Evolutionary conservation across 2,797 vertebrate genomes (phyloP), one percentile per base, ranked within the genome.

Genomic region (Cryptoprocta ferox): DNA sequence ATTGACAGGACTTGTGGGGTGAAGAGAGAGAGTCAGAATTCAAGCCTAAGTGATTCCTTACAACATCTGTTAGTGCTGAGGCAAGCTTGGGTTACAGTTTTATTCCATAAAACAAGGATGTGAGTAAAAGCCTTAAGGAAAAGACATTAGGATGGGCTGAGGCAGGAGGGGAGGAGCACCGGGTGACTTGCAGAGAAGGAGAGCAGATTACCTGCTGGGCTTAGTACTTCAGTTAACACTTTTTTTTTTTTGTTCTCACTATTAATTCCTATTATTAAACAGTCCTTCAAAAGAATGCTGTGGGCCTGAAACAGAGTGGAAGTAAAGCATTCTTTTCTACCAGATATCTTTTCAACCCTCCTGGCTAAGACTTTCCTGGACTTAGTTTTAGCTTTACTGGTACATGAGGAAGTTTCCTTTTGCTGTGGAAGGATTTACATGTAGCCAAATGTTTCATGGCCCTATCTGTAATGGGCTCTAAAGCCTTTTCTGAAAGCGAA

Each of bases 41-140:
- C 80, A 84, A 97, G 95, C 81, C 91, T 42, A 97, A 98, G 93
- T 61, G 90, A 94, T 97, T 97, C 97, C 79, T 98, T 83, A 59
- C 68, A 92, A 98, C 98, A 98, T 98, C 98, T 98, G 98, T 98
- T 98, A 98, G 95, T 96, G 91, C 90, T 97, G 97, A 98, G 92
- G 97, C 4, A 0, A 97, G 95, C 94, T 97, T 98, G 97, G 78
- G 96, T 98, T 98, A 97, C 94, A 83, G 96, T 94, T 98, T 98
- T 98, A 97, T 97, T 98, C 98, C 97, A 97, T 97, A 97, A 98
- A 98, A 97, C 83, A 65, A 97, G 97, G 98, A 98, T 93, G 94
- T 97, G 98, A 97, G 98, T 98, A 98, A 96, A 65, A 93, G 96
- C 91, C 97, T 95, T 98, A 98, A 97, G 97, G 98, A 98, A 98